phyloP scores from a whole-genome alignment of 2,113 vertebrate species.

The Ophiodon elongatus region DNA sequence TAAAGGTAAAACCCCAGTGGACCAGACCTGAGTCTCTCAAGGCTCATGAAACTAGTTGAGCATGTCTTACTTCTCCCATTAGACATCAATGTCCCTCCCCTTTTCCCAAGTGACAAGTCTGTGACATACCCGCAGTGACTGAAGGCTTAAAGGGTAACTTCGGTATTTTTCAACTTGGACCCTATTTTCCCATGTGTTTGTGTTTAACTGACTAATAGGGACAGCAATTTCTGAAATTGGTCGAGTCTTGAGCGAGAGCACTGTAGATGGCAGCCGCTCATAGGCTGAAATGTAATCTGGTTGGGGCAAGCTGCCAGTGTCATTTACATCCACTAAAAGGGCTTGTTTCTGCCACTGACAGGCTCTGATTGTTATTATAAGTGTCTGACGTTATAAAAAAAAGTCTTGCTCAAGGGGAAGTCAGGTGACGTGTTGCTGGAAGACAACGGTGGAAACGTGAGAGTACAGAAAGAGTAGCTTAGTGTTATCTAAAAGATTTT shows the following conservation, averaged over 20 bases:
- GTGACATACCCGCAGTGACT: conserved; percentile 9
- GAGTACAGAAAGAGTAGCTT: neutral
- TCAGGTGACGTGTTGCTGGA: neutral
- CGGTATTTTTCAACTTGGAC: neutral
- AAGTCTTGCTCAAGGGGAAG: neutral
- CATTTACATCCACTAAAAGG: neutral
- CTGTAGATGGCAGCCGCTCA: neutral
- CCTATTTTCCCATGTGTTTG: neutral
- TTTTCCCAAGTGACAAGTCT: conserved; percentile 31
- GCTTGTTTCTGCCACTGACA: neutral
- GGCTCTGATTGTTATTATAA: neutral
- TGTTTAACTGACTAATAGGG: neutral
- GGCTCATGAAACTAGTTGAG: conserved; percentile 28
- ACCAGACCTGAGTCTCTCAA: conserved; percentile 32
- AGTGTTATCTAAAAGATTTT: neutral
- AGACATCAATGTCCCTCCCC: conserved; percentile 20
- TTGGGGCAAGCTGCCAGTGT: neutral
- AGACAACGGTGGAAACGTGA: neutral
- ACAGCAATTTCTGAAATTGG: neutral
- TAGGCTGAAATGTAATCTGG: neutral
- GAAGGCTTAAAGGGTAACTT: neutral
- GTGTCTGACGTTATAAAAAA: neutral
- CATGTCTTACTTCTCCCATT: conserved; percentile 42
- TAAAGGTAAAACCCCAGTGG: conserved; percentile 90
- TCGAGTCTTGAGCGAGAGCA: neutral